Evolutionary conservation across 2,888 invertebrate genomes (phyloP).

Genomic region (Eurytoma adleriae): DNA sequence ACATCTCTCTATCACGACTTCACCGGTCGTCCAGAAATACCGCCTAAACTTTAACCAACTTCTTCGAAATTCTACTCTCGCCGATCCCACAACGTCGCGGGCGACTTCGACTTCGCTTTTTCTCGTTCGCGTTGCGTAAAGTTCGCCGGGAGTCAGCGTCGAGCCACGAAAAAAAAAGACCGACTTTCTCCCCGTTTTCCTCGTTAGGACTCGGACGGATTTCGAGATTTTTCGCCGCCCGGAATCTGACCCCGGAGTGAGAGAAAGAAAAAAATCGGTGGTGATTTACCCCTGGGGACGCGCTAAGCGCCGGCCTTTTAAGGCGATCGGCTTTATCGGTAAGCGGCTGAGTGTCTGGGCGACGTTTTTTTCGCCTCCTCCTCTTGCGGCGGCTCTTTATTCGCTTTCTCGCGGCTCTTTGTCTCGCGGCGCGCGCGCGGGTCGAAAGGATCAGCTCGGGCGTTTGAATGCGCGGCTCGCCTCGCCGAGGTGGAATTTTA

Average conservation of each 20-base stretch:
- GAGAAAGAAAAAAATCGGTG: background rate
- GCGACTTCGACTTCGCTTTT: background rate
- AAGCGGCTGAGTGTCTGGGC: background rate
- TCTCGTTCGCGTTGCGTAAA: constrained; percentile 44
- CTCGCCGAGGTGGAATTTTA: constrained; percentile 29
- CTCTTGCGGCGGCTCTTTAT: background rate
- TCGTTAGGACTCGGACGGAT: constrained; percentile 11
- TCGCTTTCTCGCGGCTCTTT: constrained; percentile 34
- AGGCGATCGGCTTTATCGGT: constrained; percentile 27
- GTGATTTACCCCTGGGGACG: background rate
- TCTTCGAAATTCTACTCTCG: background rate
- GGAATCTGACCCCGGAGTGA: background rate
- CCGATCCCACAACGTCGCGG: background rate
- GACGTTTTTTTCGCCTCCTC: constrained; percentile 15
- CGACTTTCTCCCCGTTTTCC: constrained; percentile 42
- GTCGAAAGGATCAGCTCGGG: constrained; percentile 20
- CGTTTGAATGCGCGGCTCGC: constrained; percentile 7
- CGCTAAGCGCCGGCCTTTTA: constrained; percentile 9
- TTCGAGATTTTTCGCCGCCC: background rate
- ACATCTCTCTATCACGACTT: no score
- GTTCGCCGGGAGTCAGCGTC: background rate
- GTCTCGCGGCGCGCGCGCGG: constrained; percentile 2
- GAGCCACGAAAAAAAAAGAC: background rate
- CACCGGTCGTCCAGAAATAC: background rate
- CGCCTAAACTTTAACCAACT: background rate